These are phyloP conservation scores for Coregonus clupeaformis DNA, from an alignment of 2,113 vertebrate species.

Conservation along the genomic window DNA sequence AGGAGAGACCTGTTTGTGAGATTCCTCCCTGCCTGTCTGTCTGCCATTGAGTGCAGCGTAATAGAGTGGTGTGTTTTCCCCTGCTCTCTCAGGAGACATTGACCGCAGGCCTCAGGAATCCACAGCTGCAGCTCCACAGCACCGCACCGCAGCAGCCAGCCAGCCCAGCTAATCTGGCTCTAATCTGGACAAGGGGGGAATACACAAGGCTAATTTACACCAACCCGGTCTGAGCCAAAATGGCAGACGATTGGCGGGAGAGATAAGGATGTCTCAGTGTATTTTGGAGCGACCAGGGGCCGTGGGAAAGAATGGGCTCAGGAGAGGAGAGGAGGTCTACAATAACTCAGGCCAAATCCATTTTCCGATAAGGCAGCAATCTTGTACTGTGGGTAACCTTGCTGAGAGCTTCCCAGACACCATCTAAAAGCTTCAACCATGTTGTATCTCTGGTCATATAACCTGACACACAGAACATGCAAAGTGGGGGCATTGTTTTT, in stretches of 20 bases:
- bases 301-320: neutral
- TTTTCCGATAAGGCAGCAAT: neutral
- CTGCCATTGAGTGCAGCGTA: neutral
- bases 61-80: neutral
- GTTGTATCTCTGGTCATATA: neutral
- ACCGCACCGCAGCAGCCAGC: neutral
- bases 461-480: neutral
- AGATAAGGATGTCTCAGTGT: neutral
- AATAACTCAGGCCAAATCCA: neutral
- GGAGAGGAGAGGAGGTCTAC: neutral
- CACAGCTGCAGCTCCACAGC: slow-evolving; percentile 14
- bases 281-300: neutral
- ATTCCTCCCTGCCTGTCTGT: neutral
- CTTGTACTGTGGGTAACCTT: neutral
- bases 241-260: neutral
- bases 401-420: neutral
- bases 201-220: neutral
- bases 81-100: slow-evolving; percentile 13
- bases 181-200: slow-evolving; percentile 23
- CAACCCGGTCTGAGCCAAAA: neutral
- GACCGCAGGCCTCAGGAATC: slow-evolving; percentile 19
- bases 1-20: neutral
- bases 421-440: neutral
- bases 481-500: too few relatives aligned
- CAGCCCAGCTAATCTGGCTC: slow-evolving; percentile 24